phyloP scores from a whole-genome alignment of 2,113 vertebrate species.

The Microtus ochrogaster region DNA sequence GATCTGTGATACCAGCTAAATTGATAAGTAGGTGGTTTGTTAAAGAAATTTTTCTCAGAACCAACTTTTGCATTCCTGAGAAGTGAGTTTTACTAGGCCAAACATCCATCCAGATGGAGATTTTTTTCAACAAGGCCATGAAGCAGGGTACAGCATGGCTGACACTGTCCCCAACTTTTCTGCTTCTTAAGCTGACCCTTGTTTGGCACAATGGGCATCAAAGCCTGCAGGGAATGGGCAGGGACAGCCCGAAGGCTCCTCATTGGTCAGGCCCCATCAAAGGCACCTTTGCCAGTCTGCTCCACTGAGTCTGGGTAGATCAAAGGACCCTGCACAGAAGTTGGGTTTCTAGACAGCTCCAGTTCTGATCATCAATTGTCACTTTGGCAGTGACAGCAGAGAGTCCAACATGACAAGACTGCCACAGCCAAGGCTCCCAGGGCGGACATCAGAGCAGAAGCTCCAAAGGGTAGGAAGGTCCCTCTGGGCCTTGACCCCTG shows the following conservation, averaged over 20 bases:
- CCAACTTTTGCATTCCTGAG: background rate
- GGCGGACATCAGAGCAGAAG: slow-evolving; percentile 72
- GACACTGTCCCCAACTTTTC: background rate
- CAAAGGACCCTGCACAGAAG: slow-evolving; percentile 67
- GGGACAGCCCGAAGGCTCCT: background rate
- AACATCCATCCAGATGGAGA: slow-evolving; percentile 22
- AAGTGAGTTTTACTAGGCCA: background rate
- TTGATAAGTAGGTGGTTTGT: background rate
- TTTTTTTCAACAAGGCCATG: background rate
- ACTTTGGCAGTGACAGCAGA: slow-evolving; percentile 73
- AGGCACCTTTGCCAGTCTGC: slow-evolving; percentile 33
- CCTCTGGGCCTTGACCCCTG: slow-evolving; percentile 52
- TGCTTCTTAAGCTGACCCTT: slow-evolving; percentile 31
- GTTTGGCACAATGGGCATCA: background rate
- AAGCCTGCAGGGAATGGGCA: background rate
- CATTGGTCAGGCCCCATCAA: slow-evolving; percentile 64
- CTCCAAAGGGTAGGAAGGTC: slow-evolving; percentile 63
- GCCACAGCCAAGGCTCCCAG: slow-evolving; percentile 58
- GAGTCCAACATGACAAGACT: slow-evolving; percentile 68
- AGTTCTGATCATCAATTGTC: slow-evolving; percentile 76
- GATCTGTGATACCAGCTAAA: background rate
- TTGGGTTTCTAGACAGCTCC: slow-evolving; percentile 66
- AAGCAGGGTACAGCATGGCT: background rate
- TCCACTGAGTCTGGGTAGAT: slow-evolving; percentile 58
- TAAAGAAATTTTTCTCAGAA: slow-evolving; percentile 47